Evolutionary conservation across 2,113 vertebrate genomes (phyloP), one percentile per base, ranked within the genome.

Genomic region (Theristicus caerulescens): DNA sequence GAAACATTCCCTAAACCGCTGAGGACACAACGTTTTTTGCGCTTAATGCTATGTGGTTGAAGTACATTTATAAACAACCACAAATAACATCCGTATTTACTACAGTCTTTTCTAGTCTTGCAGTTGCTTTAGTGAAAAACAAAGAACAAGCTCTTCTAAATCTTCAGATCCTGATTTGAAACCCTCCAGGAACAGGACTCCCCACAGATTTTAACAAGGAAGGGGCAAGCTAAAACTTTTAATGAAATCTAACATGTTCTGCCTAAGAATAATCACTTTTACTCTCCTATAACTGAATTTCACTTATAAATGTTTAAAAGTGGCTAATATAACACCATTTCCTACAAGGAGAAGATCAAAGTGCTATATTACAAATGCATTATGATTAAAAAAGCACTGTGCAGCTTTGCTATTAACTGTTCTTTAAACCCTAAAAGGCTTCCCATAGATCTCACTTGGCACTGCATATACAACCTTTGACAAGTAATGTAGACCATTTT

Each of bases 401-500:
- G 98, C 98, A 98, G 98, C 98, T 98, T 99, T 99, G 99, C 99
- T 99, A 99, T 98, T 98, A 98, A 98, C 99, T 99, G 99, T 99
- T 99, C 99, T 99, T 99, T 98, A 98, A 99, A 98, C 98, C 98
- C 98, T 99, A 99, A 99, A 99, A 99, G 99, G 99, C 98, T 99
- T 99, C 99, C 99, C 99, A 99, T 99, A 99, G 99, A 99, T 99
- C 99, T 99, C 98, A 98, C 99, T 99, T 99, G 99, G 99, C 98
- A 99, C 98, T 98, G 99, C 98, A 99, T 99, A 99, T 99, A 98
- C 99, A 99, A 99, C 99, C 99, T 99, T 99, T 99, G 99, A 99
- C 99, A 99, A 99, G 99, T 99, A 99, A 99, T 99, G 99, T 99
- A 99, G 99, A 99, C 99, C 99, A 99, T 99, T 99, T 99, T 99